Evolutionary conservation across 2,113 vertebrate genomes (phyloP), one percentile per base, ranked within the genome.

Genomic region (Solea senegalensis): DNA sequence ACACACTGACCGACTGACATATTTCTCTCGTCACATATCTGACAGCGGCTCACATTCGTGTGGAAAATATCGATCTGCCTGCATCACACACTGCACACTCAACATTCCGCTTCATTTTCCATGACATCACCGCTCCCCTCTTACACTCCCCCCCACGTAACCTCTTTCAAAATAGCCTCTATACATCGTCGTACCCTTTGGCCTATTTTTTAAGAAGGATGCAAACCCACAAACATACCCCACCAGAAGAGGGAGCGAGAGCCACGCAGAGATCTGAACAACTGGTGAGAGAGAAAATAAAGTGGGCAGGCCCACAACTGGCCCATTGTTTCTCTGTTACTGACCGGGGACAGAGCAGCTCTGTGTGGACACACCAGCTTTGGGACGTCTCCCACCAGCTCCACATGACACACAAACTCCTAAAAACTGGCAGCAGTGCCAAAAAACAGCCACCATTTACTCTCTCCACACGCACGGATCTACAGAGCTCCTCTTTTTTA

Each of bases 381-480:
- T 91, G 92, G 88, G 91, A 91, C 90, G 66, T 94, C 92, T 92
- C 93, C 88, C 73, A 51, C 88, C 82, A 83, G 89, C 89, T 77
- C 93, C 88, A 85, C 81, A 85, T 85, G 80, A 90, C 89, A 91
- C 88, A 43, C 59, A 69, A 57, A 65, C 69, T 71, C 80, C 62
- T 78, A 79, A 84, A 84, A 48, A 82, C 81, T 34, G 54, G 43
- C 34, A 34, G 34, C 34, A 34, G 34, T 6, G 72, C 50, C 75
- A 72, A 81, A 68, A 80, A 83, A 88, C 84, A 89, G 34, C 34
- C 34, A 34, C 34, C 34, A 64, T 80, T 78, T 76, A 53, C 40
- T 59, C 65, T 54, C 63, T 55, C 72, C 64, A 56, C 9, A 61
- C 63, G 39, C 54, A 15, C 51, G 51, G 28, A 71, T 44, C 12